Evolutionary conservation across 2,888 invertebrate genomes (phyloP).

Genomic region (Mythimna ferrago): DNA sequence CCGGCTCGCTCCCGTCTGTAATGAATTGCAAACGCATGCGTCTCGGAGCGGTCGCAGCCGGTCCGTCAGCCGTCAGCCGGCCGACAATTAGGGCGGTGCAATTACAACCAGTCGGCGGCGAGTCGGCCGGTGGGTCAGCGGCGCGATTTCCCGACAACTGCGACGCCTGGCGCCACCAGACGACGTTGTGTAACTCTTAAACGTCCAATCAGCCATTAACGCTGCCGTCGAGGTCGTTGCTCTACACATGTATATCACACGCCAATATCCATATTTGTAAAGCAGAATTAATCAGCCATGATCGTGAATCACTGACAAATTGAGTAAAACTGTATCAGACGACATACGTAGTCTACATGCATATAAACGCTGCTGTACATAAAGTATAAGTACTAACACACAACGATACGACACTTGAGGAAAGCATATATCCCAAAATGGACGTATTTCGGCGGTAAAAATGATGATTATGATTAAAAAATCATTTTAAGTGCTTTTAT

Average conservation of each 20-base stretch:
- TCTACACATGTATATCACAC: constrained; percentile 75
- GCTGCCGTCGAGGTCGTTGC: constrained; percentile 84
- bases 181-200: constrained; percentile 86
- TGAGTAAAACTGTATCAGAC: constrained; percentile 19
- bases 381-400: background rate
- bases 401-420: no score
- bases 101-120: constrained; percentile 83
- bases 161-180: constrained; percentile 85
- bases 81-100: constrained; percentile 88
- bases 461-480: background rate
- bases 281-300: constrained; percentile 45
- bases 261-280: constrained; percentile 71
- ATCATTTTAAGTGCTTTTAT: constrained; percentile 3
- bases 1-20: constrained; percentile 73
- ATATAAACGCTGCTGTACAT: background rate
- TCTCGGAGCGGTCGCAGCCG: constrained; percentile 69
- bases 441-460: no score
- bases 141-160: constrained; percentile 85
- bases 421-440: no score
- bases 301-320: constrained; percentile 46
- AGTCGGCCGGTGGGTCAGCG: constrained; percentile 88
- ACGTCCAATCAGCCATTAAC: constrained; percentile 82
- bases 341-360: constrained; percentile 1
- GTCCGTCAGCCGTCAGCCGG: constrained; percentile 78
- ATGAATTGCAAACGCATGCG: constrained; percentile 85